phyloP scores from a whole-genome alignment of 2,113 vertebrate species.

The Corapipo altera region DNA sequence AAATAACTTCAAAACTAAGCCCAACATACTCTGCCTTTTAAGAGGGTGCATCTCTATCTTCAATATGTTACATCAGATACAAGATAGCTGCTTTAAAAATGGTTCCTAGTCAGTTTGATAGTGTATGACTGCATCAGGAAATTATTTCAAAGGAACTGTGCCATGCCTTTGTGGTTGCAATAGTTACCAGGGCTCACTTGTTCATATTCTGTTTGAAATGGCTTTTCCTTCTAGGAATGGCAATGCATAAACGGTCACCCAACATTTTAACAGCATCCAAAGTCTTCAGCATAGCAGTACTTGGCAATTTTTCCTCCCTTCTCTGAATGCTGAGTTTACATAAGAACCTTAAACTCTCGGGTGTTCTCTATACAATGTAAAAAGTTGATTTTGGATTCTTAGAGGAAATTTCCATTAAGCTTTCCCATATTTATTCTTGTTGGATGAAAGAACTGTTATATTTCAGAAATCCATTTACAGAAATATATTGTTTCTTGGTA shows the following conservation, averaged over 20 bases:
- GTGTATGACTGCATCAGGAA: neutral
- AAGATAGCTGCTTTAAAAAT: neutral
- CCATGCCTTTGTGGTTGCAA: neutral
- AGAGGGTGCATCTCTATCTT: neutral
- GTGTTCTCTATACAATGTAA: slow-evolving; percentile 31
- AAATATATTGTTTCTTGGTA: slow-evolving; percentile 40
- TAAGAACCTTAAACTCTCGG: slow-evolving; percentile 58
- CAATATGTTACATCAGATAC: neutral
- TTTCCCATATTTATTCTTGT: slow-evolving; percentile 59
- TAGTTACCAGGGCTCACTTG: neutral
- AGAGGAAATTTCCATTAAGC: slow-evolving; percentile 62
- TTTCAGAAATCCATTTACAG: slow-evolving; percentile 18
- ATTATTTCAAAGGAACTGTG: neutral
- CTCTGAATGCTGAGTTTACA: slow-evolving; percentile 40
- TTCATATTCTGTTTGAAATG: neutral
- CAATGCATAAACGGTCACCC: slow-evolving; percentile 9
- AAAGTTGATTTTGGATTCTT: slow-evolving; percentile 67
- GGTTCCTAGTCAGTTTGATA: neutral
- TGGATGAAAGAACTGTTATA: slow-evolving; percentile 35
- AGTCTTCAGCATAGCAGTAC: slow-evolving; percentile 13
- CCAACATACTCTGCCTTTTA: neutral
- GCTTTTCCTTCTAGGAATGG: slow-evolving; percentile 49
- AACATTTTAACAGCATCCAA: slow-evolving; percentile 14
- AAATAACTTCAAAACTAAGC: neutral
- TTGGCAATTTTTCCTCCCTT: slow-evolving; percentile 19